phyloP scores from a whole-genome alignment of 2,113 vertebrate genomes.

The Steatornis caripensis region DNA sequence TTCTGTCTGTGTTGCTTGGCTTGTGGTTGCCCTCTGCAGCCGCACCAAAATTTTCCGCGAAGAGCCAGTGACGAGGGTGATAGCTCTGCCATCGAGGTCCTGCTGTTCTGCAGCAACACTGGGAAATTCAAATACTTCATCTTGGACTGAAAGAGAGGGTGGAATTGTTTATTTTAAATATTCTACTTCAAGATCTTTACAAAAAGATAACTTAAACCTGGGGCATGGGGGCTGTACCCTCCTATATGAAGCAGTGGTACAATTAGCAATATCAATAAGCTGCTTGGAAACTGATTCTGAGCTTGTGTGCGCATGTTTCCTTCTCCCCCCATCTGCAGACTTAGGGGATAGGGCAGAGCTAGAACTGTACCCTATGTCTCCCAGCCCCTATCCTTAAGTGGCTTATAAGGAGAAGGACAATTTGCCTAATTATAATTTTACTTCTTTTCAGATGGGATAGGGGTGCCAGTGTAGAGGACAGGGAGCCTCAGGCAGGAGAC shows the following conservation, averaged over 20 bases:
- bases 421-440: neutral
- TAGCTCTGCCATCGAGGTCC: slow-evolving; percentile 81
- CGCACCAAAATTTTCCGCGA: slow-evolving; percentile 91
- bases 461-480: neutral
- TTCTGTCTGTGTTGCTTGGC: slow-evolving; percentile 94
- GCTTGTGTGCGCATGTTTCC: neutral
- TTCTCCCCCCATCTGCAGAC: neutral
- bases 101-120: slow-evolving; percentile 68
- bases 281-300: neutral
- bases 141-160: slow-evolving; percentile 79
- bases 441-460: neutral
- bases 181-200: neutral
- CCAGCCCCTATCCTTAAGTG: neutral
- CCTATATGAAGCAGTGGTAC: neutral
- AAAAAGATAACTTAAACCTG: neutral
- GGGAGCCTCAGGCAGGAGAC: neutral
- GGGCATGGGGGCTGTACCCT: too few relatives aligned
- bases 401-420: neutral
- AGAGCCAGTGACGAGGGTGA: slow-evolving; percentile 91
- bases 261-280: neutral
- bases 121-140: slow-evolving; percentile 92
- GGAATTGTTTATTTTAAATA: neutral
- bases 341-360: neutral
- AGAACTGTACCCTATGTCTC: neutral
- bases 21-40: slow-evolving; percentile 88